These are phyloP conservation scores for Onychomys arenicola DNA, from an alignment of 2,797 vertebrate species.

Conservation along the genomic window DNA sequence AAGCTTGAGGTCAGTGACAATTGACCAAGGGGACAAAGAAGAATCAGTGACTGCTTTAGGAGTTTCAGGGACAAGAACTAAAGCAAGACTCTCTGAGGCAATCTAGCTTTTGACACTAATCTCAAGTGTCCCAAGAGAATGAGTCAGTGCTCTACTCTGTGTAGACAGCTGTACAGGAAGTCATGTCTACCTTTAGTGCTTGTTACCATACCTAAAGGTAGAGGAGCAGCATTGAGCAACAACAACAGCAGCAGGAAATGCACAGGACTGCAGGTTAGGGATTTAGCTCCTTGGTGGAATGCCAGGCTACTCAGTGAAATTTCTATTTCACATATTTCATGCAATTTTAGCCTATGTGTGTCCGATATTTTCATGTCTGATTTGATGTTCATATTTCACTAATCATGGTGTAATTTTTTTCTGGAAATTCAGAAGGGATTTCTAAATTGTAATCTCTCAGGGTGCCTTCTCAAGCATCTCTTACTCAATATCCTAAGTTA, in stretches of 20 bases:
- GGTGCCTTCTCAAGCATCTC: slow-evolving; percentile 31
- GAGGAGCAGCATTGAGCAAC: background rate
- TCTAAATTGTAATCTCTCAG: background rate
- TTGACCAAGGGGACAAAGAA: background rate
- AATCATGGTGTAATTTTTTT: background rate
- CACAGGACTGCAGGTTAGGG: background rate
- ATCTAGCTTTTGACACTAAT: slow-evolving; percentile 22
- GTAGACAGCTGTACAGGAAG: background rate
- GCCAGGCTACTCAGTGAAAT: background rate
- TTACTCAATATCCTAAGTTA: background rate
- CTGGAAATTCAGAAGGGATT: background rate
- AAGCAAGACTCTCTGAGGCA: slow-evolving; percentile 3
- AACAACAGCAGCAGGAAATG: background rate
- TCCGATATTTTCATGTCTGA: background rate
- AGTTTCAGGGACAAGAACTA: background rate
- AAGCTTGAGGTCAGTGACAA: background rate
- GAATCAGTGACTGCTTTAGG: background rate
- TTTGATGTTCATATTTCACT: background rate
- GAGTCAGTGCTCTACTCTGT: background rate
- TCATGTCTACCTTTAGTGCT: background rate
- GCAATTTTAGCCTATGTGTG: background rate
- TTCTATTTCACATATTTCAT: slow-evolving; percentile 24
- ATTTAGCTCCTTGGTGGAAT: background rate
- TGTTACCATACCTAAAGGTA: background rate
- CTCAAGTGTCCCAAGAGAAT: background rate